Evolutionary conservation across 1,140 invertebrate genomes (phyloP).

Genomic region (Neuroterus valhalla): DNA sequence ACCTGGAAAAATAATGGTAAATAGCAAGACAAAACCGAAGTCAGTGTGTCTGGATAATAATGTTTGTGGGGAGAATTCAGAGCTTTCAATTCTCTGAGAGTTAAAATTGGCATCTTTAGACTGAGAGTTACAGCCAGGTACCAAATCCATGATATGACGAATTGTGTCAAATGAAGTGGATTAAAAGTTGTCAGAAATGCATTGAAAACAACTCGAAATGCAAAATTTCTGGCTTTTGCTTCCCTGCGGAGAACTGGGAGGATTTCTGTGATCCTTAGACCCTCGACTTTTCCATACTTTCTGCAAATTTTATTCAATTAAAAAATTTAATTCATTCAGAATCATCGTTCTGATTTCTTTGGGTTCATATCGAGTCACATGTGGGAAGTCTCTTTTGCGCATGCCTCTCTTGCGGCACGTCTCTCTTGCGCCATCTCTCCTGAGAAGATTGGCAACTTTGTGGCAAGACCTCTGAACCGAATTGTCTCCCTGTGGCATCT

Average conservation of each 20-base stretch:
- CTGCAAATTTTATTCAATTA: conserved; percentile 42
- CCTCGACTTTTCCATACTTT: conserved; percentile 59
- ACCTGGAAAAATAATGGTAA: conserved; percentile 75
- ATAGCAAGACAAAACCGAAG: conserved; percentile 73
- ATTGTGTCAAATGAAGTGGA: conserved; percentile 54
- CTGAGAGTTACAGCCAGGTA: conserved; percentile 55
- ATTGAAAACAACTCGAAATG: conserved; percentile 40
- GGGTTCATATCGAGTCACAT: no score
- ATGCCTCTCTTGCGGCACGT: no score
- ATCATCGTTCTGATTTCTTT: no score
- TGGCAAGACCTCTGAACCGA: no score
- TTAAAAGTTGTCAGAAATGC: conserved; percentile 59
- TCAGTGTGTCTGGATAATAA: conserved; percentile 67
- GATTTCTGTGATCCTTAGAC: conserved; percentile 21
- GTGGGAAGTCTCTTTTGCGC: no score
- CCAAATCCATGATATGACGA: conserved; percentile 57
- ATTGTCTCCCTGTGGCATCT: no score
- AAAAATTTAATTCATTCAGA: no score
- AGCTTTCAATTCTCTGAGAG: conserved; percentile 62
- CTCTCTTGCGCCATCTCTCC: no score
- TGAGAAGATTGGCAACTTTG: no score
- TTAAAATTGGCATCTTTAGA: conserved; percentile 62
- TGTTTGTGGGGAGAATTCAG: conserved; percentile 66
- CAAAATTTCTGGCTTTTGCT: conserved; percentile 63
- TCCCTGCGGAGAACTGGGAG: conserved; percentile 58